Base-by-base conservation (phyloP, 2,797 vertebrate species). In the Alauda arvensis region DNA sequence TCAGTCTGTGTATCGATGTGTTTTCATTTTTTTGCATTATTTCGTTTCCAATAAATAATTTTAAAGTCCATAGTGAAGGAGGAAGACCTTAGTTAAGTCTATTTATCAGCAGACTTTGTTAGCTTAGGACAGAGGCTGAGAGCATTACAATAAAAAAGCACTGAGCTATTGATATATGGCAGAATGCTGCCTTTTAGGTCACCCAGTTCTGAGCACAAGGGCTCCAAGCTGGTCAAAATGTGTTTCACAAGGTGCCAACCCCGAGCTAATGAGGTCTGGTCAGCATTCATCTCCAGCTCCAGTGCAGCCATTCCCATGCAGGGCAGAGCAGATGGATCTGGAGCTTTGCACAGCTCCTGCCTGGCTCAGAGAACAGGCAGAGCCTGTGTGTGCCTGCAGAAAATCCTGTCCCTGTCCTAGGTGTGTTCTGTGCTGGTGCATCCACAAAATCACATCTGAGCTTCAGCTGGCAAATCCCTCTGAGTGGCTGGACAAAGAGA, bases 161-260 rank as follows among this genome's bases (percentile, higher is more conserved):
- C 12, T 31, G n/a, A 79, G 46, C 43, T 77, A 72, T 20, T 68
- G 85, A 85, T 85, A 85, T 61, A 85, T 55, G 18, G 66, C 24
- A 56, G 87, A 85, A 87, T 76, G 3, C 34, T 87, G 26, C 8
- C 59, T 90, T 90, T 87, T 71, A 89, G 70, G 48, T 87, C 88
- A 90, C 67, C 70, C 70, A 61, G 52, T 67, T 90, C 87, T 77
- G 74, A 88, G 74, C 53, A 72, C 63, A 57, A 85, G 71, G 59
- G 57, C n/a, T 85, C 74, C 74, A 65, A 61, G 40, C 49, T 70
- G 85, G 79, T 75, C 74, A 70, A 85, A 90, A 81, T 51, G 31
- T 65, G 71, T 85, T 85, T 87, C 68, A 80, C 63, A 57, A 87
- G 53, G 60, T 89, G 63, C 67, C 80, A 91, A 1, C 40, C 66